Evolutionary conservation across 2,113 vertebrate species (phyloP).

Genomic region (Donacobius atricapilla): DNA sequence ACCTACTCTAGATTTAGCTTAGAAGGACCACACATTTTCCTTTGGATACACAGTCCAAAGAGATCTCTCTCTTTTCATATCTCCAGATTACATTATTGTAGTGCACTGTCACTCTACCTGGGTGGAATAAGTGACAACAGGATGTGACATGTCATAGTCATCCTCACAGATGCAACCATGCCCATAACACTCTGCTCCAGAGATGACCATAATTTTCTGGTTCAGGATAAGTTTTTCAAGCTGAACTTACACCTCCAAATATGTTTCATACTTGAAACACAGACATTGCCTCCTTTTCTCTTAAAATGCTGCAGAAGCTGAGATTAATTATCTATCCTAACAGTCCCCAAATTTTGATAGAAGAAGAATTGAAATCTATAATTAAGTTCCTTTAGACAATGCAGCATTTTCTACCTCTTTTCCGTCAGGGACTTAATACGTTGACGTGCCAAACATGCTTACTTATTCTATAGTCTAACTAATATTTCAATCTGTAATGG

Average conservation of each 20-base stretch:
- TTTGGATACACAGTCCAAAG: neutral
- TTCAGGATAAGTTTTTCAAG: neutral
- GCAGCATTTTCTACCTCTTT: neutral
- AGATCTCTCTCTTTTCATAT: neutral
- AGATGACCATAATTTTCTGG: neutral
- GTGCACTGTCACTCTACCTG: neutral
- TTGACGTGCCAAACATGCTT: neutral
- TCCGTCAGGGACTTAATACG: neutral
- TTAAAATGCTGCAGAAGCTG: neutral
- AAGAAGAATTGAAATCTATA: neutral
- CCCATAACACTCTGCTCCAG: neutral
- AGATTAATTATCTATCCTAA: neutral
- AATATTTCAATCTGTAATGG: neutral
- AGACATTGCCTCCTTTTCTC: neutral
- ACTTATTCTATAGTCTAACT: neutral
- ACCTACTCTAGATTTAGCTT: neutral
- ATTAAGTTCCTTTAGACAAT: neutral
- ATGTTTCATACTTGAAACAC: neutral
- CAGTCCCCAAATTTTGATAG: neutral
- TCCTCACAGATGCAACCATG: neutral
- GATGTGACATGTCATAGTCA: neutral
- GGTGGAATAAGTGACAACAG: neutral
- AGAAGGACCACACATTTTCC: neutral
- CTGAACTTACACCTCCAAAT: neutral
- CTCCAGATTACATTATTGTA: neutral